Evolutionary conservation across 2,888 invertebrate genomes (phyloP).

Genomic region (Leptura quadrifasciata): DNA sequence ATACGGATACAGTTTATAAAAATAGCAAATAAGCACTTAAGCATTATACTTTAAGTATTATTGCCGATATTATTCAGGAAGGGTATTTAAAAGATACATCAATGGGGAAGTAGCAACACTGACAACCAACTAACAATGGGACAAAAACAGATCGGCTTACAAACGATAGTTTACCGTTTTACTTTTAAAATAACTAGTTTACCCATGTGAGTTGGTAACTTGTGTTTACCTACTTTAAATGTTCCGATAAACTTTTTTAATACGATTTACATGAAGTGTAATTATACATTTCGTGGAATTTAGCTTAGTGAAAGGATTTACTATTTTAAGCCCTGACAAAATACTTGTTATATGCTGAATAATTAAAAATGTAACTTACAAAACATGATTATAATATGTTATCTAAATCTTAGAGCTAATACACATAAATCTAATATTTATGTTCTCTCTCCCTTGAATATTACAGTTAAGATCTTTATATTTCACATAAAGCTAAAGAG

Average conservation of each 20-base stretch:
- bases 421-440: no score
- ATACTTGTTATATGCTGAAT: neutral
- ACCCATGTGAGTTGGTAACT: conserved; percentile 18
- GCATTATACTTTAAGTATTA: conserved; percentile 63
- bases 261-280: conserved; percentile 29
- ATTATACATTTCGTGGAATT: conserved; percentile 48
- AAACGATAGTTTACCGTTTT: conserved; percentile 51
- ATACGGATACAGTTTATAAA: conserved; percentile 58
- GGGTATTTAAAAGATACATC: conserved; percentile 53
- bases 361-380: neutral
- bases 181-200: conserved; percentile 27
- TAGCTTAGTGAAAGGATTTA: conserved; percentile 8
- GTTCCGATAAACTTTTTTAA: conserved; percentile 21
- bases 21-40: conserved; percentile 60
- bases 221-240: neutral
- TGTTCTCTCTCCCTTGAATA: no score
- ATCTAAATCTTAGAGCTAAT: neutral
- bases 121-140: conserved; percentile 60
- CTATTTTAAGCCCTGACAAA: neutral
- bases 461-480: no score
- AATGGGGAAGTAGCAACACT: conserved; percentile 56
- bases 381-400: neutral
- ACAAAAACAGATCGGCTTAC: conserved; percentile 57
- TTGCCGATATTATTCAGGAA: conserved; percentile 63
- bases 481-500: no score